Conservation (phyloP, 2,888 invertebrate species). For the Pharmacophagus antenor region DNA sequence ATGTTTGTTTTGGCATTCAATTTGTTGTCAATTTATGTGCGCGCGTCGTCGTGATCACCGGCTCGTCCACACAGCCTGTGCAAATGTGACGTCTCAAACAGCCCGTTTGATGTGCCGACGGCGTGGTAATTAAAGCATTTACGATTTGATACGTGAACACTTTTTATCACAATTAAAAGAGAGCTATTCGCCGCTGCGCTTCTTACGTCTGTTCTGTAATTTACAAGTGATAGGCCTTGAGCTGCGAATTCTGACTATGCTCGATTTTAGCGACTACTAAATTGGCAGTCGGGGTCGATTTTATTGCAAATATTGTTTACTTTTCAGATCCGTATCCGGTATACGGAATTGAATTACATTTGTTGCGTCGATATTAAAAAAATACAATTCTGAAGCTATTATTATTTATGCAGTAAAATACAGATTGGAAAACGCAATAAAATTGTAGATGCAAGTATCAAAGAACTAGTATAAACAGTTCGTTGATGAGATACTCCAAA, state of each 20-base stretch:
- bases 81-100: slow-evolving; percentile 50
- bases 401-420: too few relatives aligned
- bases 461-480: slow-evolving; percentile 48
- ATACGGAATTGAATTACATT: not conserved
- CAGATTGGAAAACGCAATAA: slow-evolving; percentile 1
- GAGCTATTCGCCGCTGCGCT: slow-evolving; percentile 59
- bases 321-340: slow-evolving; percentile 3
- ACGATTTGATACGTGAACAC: slow-evolving; percentile 55
- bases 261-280: slow-evolving; percentile 53
- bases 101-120: slow-evolving; percentile 61
- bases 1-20: slow-evolving; percentile 16
- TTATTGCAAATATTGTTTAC: slow-evolving; percentile 37
- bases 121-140: slow-evolving; percentile 67
- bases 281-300: slow-evolving; percentile 52
- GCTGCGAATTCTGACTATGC: slow-evolving; percentile 42
- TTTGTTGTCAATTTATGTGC: slow-evolving; percentile 36
- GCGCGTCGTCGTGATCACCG: slow-evolving; percentile 43
- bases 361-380: not conserved
- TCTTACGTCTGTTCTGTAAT: slow-evolving; percentile 46
- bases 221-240: slow-evolving; percentile 60
- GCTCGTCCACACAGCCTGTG: slow-evolving; percentile 34
- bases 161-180: slow-evolving; percentile 67
- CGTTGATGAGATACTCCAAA: slow-evolving; percentile 43
- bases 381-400: not conserved
- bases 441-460: slow-evolving; percentile 33